A percentile compares a stretch with the other conserved stretches of the same genome.
phyloP scores from a whole-genome alignment of 2,797 vertebrate genomes.

The Aratinga solstitialis region DNA sequence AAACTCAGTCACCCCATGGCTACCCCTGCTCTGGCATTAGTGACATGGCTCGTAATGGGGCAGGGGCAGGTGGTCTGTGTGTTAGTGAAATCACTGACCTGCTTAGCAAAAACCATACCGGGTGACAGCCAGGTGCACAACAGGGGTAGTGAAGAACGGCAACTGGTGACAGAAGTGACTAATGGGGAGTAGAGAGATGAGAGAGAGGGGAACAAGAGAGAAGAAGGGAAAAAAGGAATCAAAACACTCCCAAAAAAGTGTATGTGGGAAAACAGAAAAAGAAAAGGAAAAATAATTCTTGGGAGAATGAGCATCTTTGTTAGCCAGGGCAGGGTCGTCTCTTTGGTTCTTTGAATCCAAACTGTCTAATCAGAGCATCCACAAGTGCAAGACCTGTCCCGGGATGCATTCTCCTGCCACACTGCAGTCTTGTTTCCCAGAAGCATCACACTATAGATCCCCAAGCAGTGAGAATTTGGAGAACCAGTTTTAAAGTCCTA shows the following conservation, averaged over 20 bases:
- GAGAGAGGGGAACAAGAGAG: not conserved
- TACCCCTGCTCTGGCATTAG: not conserved
- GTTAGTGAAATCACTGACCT: not conserved
- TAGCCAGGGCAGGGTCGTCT: not conserved
- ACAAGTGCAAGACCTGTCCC: not conserved
- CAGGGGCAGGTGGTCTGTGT: not conserved
- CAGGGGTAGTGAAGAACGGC: not conserved
- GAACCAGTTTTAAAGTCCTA: not conserved
- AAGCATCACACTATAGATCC: not conserved
- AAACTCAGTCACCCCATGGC: rapidly evolving
- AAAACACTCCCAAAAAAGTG: not conserved
- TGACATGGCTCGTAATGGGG: not conserved
- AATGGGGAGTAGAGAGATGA: not conserved
- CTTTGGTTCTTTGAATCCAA: not conserved
- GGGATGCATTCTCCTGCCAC: not conserved
- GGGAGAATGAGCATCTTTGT: not conserved
- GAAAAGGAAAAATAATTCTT: not conserved
- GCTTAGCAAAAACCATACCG: not conserved
- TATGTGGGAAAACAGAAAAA: not conserved
- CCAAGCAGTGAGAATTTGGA: not conserved
- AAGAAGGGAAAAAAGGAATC: not conserved
- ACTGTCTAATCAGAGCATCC: not conserved
- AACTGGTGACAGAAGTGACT: not conserved
- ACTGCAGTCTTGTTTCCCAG: not conserved
- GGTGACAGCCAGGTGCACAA: not conserved